Evolutionary conservation across 1,140 invertebrate genomes (phyloP), one percentile per base, ranked within the genome.

Genomic region (Apis dorsata): DNA sequence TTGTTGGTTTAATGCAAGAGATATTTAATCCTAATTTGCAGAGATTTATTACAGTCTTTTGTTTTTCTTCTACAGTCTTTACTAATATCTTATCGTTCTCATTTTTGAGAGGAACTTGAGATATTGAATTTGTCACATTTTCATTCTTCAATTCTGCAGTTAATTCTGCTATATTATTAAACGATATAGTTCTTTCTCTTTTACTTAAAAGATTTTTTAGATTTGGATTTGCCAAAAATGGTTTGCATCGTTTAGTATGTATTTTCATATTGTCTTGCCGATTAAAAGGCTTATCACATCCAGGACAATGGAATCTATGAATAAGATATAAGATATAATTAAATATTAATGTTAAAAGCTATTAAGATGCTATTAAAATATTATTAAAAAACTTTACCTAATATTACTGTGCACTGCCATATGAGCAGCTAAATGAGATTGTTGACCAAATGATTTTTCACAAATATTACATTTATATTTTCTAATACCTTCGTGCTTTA

Each of bases 251-350:
- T 81, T 89, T 91, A 8, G 89, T 89, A 21, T 92, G 91, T 21
- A 90, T 88, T 63, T 92, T 92, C 91, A 92, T 92, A 73, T 92
- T 92, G 60, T 92, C 92, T 2, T 89, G 88, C 10, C 91, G 87
- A 86, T 92, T 92, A 60, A 91, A 91, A 17, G 85, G 59, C 72
- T 86, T 89, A 19, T 86, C 49, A 68, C 92, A 92, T 19, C 89
- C 90, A 17, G 90, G 88, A 70, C 91, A 92, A 72, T 85, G 72
- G 63, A 83, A 92, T 79, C 91, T 92, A 44, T 24, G 62, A 83
- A 24, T n/a, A 69, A 65, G 55, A 79, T 68, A 44, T 75, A 44
- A 59, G 59, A 55, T 34, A 81, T 11, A 49, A 79, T n/a, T 34
- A 34, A 60, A 34, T 21, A 17, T 57, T 69, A 13, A 28, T n/a